Evolutionary conservation across 1,140 invertebrate species (phyloP).

Genomic region (Hylaeus anthracinus): DNA sequence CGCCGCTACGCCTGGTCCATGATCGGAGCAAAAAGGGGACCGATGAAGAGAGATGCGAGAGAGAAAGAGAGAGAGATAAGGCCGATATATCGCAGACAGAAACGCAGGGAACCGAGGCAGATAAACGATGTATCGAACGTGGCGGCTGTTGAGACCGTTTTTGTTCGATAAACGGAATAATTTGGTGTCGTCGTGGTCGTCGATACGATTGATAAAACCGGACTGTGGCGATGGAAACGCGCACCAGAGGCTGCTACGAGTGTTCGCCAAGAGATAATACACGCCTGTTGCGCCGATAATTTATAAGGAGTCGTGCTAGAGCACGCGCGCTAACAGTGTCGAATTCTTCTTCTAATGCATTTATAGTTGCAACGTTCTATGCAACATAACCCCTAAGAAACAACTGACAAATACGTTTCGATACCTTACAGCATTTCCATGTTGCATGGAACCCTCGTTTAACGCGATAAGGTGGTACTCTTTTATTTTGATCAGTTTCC

Average conservation of each 20-base stretch:
- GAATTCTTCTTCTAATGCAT: too few species aligned
- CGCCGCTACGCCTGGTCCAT: not conserved
- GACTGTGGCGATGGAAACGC: conserved; percentile 20
- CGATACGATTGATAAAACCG: conserved; percentile 52
- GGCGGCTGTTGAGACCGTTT: conserved; percentile 44
- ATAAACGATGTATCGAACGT: conserved; percentile 61
- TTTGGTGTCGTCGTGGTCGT: conserved; percentile 48
- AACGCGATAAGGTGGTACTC: too few species aligned
- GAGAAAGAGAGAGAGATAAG: conserved; percentile 31
- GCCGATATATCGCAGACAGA: conserved; percentile 30
- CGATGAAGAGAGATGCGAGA: conserved; percentile 5
- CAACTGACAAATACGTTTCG: too few species aligned
- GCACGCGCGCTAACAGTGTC: not conserved
- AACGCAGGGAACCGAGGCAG: conserved; percentile 57
- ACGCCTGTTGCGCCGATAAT: conserved; percentile 41
- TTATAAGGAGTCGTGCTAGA: conserved; percentile 24
- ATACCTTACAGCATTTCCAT: too few species aligned
- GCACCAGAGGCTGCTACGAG: conserved; percentile 24
- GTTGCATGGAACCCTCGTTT: too few species aligned
- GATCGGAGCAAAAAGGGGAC: not conserved
- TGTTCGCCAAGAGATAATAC: conserved; percentile 39
- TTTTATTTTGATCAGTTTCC: too few species aligned
- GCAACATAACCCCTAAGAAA: too few species aligned
- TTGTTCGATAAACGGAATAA: conserved; percentile 54
- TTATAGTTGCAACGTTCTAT: too few species aligned